Evolutionary conservation across 2,888 invertebrate species (phyloP).

Genomic region (Polyploca ridens): DNA sequence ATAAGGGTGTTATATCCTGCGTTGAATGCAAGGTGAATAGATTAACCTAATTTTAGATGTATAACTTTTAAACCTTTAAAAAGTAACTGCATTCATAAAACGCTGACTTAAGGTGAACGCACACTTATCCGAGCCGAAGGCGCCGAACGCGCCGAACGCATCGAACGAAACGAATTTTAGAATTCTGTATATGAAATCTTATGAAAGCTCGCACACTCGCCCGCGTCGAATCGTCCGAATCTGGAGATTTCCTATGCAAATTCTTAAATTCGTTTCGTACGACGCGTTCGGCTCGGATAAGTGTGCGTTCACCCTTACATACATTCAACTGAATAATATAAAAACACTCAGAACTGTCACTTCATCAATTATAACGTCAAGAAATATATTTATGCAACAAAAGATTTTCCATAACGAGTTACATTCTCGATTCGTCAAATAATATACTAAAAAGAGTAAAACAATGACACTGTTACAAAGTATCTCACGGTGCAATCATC

Average conservation of each 20-base stretch:
- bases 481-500: conserved; percentile 55
- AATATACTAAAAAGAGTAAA: conserved; percentile 14
- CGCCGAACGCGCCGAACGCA: too few species aligned
- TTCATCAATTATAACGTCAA: background rate
- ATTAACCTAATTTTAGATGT: background rate
- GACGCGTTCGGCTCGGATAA: too few species aligned
- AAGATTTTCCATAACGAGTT: background rate
- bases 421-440: conserved; percentile 2
- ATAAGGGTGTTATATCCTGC: conserved; percentile 1
- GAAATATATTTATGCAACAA: background rate
- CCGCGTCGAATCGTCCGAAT: too few species aligned
- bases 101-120: too few species aligned
- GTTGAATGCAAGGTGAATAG: conserved; percentile 4
- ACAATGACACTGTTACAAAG: conserved; percentile 55
- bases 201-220: too few species aligned
- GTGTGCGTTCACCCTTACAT: too few species aligned
- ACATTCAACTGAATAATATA: background rate
- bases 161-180: too few species aligned
- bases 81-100: background rate
- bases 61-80: background rate
- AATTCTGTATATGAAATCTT: too few species aligned
- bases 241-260: too few species aligned
- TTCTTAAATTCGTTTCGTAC: too few species aligned
- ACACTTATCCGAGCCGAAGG: too few species aligned
- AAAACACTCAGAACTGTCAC: background rate